Conservation (phyloP, 1,140 invertebrate genomes). For the Drosophila littoralis region DNA sequence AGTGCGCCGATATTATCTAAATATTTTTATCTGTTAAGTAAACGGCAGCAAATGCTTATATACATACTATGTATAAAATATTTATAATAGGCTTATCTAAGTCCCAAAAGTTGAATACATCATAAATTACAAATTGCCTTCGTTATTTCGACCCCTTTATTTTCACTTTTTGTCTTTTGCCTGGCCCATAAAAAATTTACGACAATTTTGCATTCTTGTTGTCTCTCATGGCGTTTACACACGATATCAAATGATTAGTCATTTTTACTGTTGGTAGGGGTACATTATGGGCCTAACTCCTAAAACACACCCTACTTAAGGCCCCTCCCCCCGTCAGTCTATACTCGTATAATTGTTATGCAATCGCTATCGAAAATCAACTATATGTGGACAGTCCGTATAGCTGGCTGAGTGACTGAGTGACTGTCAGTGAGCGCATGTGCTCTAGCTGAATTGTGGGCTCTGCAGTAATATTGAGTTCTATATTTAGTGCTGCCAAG, state of each 20-base stretch:
- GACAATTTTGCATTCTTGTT: slow-evolving; percentile 45
- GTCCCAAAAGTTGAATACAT: slow-evolving; percentile 11
- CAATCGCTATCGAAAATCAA: slow-evolving; percentile 30
- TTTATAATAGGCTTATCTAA: slow-evolving; percentile 15
- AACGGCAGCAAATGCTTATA: not conserved
- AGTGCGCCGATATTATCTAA: slow-evolving; percentile 3
- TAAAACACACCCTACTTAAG: not conserved
- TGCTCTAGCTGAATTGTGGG: slow-evolving; percentile 12
- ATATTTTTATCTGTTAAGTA: slow-evolving; percentile 2
- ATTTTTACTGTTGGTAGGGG: slow-evolving; percentile 13
- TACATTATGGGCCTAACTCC: not conserved
- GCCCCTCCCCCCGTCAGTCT: not conserved
- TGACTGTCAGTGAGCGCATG: slow-evolving; percentile 13
- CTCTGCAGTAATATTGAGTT: slow-evolving; percentile 28
- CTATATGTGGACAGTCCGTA: not conserved
- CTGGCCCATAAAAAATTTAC: slow-evolving; percentile 47
- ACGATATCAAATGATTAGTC: slow-evolving; percentile 65
- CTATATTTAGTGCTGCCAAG: slow-evolving; percentile 39
- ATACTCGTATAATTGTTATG: slow-evolving; percentile 48
- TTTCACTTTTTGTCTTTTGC: slow-evolving; percentile 17
- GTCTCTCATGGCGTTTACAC: slow-evolving; percentile 51
- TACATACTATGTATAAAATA: not conserved
- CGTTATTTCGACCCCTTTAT: not conserved
- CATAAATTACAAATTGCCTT: not conserved
- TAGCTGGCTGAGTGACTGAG: not conserved